phyloP scores from a whole-genome alignment of 2,888 invertebrate species.

The Drosophila mimetica region DNA sequence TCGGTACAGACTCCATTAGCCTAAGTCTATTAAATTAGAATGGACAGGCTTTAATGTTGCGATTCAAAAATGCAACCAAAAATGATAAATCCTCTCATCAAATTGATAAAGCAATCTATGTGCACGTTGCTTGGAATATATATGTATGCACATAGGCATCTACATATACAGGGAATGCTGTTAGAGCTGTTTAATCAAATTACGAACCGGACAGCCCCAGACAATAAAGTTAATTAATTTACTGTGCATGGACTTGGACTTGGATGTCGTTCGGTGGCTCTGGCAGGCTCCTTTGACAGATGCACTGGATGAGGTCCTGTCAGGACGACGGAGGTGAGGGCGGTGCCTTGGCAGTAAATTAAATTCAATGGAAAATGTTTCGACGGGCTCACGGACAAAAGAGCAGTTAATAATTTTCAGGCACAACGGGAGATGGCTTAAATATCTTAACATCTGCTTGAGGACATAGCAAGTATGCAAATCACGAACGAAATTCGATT shows the following conservation, averaged over 20 bases:
- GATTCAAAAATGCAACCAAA: slow-evolving; percentile 16
- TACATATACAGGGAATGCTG: slow-evolving; percentile 42
- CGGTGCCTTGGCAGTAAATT: slow-evolving; percentile 55
- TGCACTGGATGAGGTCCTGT: slow-evolving; percentile 24
- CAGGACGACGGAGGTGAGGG: slow-evolving; percentile 15
- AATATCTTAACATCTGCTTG: slow-evolving; percentile 27
- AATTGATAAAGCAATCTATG: slow-evolving; percentile 50
- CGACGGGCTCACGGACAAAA: slow-evolving; percentile 46
- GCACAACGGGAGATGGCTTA: slow-evolving; percentile 26
- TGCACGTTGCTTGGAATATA: not conserved
- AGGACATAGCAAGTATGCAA: slow-evolving; percentile 64
- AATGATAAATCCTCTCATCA: slow-evolving; percentile 58
- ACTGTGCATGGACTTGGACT: slow-evolving; percentile 24
- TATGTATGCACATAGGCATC: not conserved
- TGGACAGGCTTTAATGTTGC: slow-evolving; percentile 8
- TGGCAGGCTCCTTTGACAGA: slow-evolving; percentile 29
- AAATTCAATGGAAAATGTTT: slow-evolving; percentile 56
- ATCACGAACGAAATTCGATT: slow-evolving; percentile 69
- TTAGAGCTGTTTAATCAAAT: slow-evolving; percentile 68
- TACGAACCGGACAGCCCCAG: slow-evolving; percentile 38
- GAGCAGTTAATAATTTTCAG: slow-evolving; percentile 60
- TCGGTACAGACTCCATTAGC: slow-evolving; percentile 45
- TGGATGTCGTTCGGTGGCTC: slow-evolving; percentile 9
- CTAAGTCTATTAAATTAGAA: slow-evolving; percentile 33
- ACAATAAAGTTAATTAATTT: slow-evolving; percentile 75